Evolutionary conservation across 2,888 invertebrate genomes (phyloP).

Genomic region (Plagodis pulveraria): DNA sequence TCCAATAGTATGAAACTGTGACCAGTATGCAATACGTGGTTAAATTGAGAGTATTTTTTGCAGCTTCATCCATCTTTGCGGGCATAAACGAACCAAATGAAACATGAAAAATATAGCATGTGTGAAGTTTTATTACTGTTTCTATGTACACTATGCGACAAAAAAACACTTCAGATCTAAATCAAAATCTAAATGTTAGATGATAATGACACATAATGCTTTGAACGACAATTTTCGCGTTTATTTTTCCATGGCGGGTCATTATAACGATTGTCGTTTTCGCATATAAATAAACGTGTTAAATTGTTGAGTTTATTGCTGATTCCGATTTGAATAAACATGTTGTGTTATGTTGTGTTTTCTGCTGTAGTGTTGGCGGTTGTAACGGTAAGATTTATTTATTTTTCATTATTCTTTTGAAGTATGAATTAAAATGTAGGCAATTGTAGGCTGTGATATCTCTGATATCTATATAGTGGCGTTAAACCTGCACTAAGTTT

Average conservation of each 20-base stretch:
- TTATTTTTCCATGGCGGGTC: constrained; percentile 17
- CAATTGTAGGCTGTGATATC: too few species aligned
- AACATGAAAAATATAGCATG: too few species aligned
- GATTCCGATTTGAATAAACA: constrained; percentile 16
- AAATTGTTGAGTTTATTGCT: constrained; percentile 8
- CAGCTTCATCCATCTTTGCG: too few species aligned
- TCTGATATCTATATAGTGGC: too few species aligned
- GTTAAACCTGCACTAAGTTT: not conserved
- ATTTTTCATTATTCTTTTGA: too few species aligned
- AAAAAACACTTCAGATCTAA: constrained; percentile 17
- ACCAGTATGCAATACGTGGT: too few species aligned
- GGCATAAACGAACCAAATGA: too few species aligned
- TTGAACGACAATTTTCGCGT: constrained; percentile 26
- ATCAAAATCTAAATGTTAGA: constrained; percentile 28
- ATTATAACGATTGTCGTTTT: constrained; percentile 21
- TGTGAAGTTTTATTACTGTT: too few species aligned
- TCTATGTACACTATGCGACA: not conserved
- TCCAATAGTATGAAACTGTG: too few species aligned
- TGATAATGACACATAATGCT: constrained; percentile 31
- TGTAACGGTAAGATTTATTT: constrained; percentile 9
- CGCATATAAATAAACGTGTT: constrained; percentile 27
- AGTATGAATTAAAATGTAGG: too few species aligned
- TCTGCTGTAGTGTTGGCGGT: constrained; percentile 12
- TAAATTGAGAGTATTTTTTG: too few species aligned
- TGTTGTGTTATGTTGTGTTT: constrained; percentile 39